Evolutionary conservation across 2,797 vertebrate species (phyloP).

Genomic region (Hybognathus amarus): DNA sequence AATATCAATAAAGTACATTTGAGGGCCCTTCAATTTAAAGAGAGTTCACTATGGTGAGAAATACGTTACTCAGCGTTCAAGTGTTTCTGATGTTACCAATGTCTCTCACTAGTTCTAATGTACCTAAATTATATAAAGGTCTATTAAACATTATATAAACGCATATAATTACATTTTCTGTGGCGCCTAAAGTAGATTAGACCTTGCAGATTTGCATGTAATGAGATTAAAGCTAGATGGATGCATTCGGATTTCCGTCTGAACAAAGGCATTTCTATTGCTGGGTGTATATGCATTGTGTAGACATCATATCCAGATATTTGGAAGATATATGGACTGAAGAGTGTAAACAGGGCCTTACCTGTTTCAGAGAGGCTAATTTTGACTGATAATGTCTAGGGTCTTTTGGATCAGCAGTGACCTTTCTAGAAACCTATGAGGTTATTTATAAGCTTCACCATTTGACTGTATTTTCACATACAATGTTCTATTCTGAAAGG

Average conservation of each 20-base stretch:
- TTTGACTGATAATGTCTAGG: background rate
- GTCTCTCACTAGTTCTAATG: background rate
- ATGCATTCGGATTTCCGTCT: constrained; percentile 42
- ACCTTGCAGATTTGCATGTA: constrained; percentile 10
- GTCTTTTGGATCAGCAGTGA: background rate
- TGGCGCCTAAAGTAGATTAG: constrained; percentile 11
- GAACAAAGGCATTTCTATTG: constrained; percentile 5
- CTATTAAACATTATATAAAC: background rate
- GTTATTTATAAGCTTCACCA: constrained; percentile 1
- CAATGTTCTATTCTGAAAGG: background rate
- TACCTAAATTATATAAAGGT: background rate
- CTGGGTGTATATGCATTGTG: constrained; percentile 30
- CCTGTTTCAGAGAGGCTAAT: background rate
- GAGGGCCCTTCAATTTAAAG: background rate
- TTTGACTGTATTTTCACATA: constrained; percentile 1
- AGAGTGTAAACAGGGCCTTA: constrained; percentile 16
- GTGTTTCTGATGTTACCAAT: background rate
- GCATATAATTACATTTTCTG: constrained; percentile 7
- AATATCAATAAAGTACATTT: background rate
- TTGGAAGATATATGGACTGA: constrained; percentile 9
- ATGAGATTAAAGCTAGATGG: constrained; percentile 8
- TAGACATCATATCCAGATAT: constrained; percentile 34
- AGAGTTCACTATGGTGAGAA: background rate
- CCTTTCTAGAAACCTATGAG: background rate
- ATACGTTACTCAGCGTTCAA: background rate